A percentile compares a stretch with the other conserved stretches of the same genome.
Evolutionary conservation across 2,113 vertebrate genomes (phyloP).

Genomic region (Neogobius melanostomus): DNA sequence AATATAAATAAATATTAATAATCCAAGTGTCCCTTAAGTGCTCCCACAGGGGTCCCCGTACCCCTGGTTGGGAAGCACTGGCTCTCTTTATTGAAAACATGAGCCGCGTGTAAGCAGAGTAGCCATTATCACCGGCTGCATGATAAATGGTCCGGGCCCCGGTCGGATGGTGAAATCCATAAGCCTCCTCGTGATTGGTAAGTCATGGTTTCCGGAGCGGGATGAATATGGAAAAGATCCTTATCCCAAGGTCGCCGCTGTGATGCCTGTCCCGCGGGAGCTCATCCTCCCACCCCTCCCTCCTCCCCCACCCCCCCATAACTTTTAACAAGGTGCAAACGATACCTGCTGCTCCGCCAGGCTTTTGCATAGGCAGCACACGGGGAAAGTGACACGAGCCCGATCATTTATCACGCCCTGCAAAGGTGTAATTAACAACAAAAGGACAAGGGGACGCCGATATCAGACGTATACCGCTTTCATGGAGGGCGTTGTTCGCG

Average conservation of each 20-base stretch:
- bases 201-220: slow-evolving; percentile 69
- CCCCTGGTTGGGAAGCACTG: too few species aligned
- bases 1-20: too few species aligned
- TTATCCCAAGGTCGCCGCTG: slow-evolving; percentile 70
- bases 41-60: too few species aligned
- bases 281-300: slow-evolving; percentile 23
- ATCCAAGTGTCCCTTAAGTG: too few species aligned
- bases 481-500: too few species aligned
- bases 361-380: slow-evolving; percentile 27
- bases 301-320: slow-evolving; percentile 16
- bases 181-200: slow-evolving; percentile 73
- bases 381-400: slow-evolving; percentile 30
- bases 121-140: slow-evolving; percentile 38
- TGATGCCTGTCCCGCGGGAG: slow-evolving; percentile 51
- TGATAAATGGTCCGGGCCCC: slow-evolving; percentile 53
- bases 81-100: too few species aligned
- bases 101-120: neutral
- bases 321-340: slow-evolving; percentile 55
- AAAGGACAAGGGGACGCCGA: slow-evolving; percentile 16
- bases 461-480: neutral
- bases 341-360: slow-evolving; percentile 35
- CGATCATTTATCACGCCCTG: slow-evolving; percentile 33
- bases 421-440: slow-evolving; percentile 32
- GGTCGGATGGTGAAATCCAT: slow-evolving; percentile 39
- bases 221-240: slow-evolving; percentile 72